A percentile compares a stretch with the other conserved stretches of the same genome.
Conservation (phyloP, 2,888 invertebrate genomes). For the Eupeodes luniger region DNA sequence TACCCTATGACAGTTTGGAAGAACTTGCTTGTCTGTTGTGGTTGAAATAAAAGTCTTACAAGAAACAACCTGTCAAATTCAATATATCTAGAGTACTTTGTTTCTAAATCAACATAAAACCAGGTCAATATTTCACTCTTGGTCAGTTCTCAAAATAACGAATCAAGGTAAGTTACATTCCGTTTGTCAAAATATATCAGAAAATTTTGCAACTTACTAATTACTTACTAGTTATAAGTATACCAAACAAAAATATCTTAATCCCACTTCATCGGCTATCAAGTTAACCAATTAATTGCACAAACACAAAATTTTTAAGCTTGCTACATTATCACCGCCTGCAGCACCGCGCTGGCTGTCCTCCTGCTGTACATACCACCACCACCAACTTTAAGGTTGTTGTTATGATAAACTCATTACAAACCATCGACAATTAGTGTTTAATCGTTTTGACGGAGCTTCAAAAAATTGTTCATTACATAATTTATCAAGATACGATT, state of each 20-base stretch:
- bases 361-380: neutral
- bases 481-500: conserved; percentile 1
- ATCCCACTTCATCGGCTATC: conserved; percentile 1
- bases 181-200: neutral
- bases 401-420: conserved; percentile 28
- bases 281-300: conserved; percentile 9
- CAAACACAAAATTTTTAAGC: neutral
- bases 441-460: neutral
- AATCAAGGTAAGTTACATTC: conserved; percentile 6
- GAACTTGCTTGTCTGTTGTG: too few species aligned
- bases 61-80: too few species aligned
- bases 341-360: too few species aligned
- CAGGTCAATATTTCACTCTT: neutral
- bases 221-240: neutral
- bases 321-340: neutral
- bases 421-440: conserved; percentile 1
- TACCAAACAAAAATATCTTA: neutral
- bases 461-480: conserved; percentile 15
- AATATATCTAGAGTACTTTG: too few species aligned
- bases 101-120: neutral
- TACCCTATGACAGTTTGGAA: too few species aligned
- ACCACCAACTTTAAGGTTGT: neutral
- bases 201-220: neutral
- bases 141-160: neutral
- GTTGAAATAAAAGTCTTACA: too few species aligned